Base-by-base conservation (phyloP, 1,140 invertebrate species). In the Chymomyza costata region DNA sequence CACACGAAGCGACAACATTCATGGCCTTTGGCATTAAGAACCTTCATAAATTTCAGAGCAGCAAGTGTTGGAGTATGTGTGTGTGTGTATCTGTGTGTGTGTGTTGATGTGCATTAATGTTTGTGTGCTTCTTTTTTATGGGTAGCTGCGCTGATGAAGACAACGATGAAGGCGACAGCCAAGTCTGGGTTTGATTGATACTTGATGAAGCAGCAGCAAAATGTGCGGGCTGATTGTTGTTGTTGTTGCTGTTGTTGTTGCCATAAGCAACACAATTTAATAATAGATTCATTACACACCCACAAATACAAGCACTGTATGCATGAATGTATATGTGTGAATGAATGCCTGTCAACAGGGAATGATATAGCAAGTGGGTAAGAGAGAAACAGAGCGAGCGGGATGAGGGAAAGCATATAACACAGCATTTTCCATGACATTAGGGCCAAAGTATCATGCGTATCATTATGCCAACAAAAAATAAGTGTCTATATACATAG, bases 281-380 rank as follows among this genome's bases (percentile, higher is more conserved):
- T 78, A 78, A 78, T 80, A 78, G 71, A 78, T 78, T 78, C 71
- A 78, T 78, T 78, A 80, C 71, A 55, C 32, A 65, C n/a, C n/a
- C 25, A 74, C 49, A 60, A 18, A 40, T 28, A 56, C 31, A 28
- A n/a, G n/a, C n/a, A n/a, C n/a, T n/a, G n/a, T n/a, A n/a, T n/a
- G n/a, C n/a, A n/a, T n/a, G n/a, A n/a, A n/a, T n/a, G n/a, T n/a
- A n/a, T n/a, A n/a, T n/a, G n/a, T n/a, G n/a, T n/a, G n/a, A n/a
- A n/a, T n/a, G n/a, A n/a, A 15, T 34, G 57, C 46, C 46, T 40
- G 40, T 46, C 54, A 55, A 53, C 65, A 53, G 37, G 50, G 54
- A 50, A 60, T n/a, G n/a, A n/a, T n/a, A n/a, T n/a, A n/a, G n/a
- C n/a, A n/a, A n/a, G n/a, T n/a, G n/a, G n/a, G n/a, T n/a, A n/a